Base-by-base conservation (phyloP, 1,140 invertebrate genomes). In the Lasaia peninsularis region DNA sequence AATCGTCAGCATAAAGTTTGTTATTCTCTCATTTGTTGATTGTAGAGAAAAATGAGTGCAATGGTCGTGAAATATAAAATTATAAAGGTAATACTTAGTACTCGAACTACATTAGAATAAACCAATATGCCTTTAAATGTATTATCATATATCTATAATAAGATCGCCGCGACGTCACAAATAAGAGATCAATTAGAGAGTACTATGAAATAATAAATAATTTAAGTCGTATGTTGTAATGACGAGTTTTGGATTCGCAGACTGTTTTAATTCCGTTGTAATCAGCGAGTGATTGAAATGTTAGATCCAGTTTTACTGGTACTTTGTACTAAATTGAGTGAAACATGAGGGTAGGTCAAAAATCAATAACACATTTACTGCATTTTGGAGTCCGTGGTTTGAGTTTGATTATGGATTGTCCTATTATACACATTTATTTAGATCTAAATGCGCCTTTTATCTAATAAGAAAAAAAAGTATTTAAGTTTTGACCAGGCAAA, bases 261-360 rank as follows among this genome's bases (percentile, higher is more conserved):
- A 48, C 20, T 48, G 40, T 48, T 4, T 11, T 18, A 48, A 48
- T 48, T 48, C 40, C 40, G 40, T 48, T 11, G 40, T 44, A 18
- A 2, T 18, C 16, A 18, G 12, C 16, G 0, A 21, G 18, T 18
- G 3, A 11, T 20, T 48, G 20, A n/a, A 48, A 20, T 10, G 16
- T 10, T 2, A 44, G 37, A 44, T 16, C 37, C 16, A 40, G 37
- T 40, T 40, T 40, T 40, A 40, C 37, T 40, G 37, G n/a, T 0
- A 14, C 8, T 40, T 10, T 40, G 10, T 14, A 2, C 2, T 40
- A 16, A 6, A 40, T 40, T 40, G 14, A 28, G 1, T 28, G 8
- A 0, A 40, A 16, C 8, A 40, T 40, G 37, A 9, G 16, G 10
- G 14, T 40, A 18, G 37, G 37, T 2, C 9, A 18, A 28, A 40